Conservation (phyloP, 2,113 vertebrate species). For the Urocynchramus pylzowi region DNA sequence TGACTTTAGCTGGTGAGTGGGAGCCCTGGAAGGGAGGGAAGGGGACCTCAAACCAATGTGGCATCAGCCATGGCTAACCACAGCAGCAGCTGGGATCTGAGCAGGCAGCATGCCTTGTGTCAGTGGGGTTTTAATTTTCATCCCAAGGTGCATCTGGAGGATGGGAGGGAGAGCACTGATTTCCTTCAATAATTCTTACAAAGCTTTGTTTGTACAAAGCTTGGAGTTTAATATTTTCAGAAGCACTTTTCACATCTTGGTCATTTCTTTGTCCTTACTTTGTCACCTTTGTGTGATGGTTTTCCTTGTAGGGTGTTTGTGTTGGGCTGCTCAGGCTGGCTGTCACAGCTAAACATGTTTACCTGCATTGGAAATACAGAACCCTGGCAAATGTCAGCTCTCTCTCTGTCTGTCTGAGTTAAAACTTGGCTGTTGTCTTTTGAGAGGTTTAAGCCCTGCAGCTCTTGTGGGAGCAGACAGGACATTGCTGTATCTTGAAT, state of each 20-base stretch:
- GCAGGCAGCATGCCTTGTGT: accelerated
- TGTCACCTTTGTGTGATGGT: not conserved
- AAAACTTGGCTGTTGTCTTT: not conserved
- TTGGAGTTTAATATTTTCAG: not conserved
- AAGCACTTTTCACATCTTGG: not conserved
- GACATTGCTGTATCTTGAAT: not conserved
- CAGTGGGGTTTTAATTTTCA: not conserved
- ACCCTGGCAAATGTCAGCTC: not conserved
- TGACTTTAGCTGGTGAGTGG: not conserved
- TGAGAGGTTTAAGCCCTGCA: not conserved
- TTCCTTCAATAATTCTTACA: not conserved
- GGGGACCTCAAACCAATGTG: not conserved
- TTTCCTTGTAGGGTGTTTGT: not conserved
- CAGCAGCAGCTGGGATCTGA: not conserved
- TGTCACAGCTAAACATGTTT: not conserved
- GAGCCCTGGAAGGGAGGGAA: not conserved
- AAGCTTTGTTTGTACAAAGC: not conserved
- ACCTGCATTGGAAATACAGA: not conserved
- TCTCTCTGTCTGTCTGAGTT: not conserved
- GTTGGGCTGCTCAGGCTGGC: not conserved
- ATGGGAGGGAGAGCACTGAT: not conserved
- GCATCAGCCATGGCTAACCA: not conserved
- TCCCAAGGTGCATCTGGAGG: not conserved
- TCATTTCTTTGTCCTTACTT: not conserved
- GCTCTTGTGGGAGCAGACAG: not conserved